Evolutionary conservation across 2,888 invertebrate species (phyloP).

Genomic region (Heliconius erato): DNA sequence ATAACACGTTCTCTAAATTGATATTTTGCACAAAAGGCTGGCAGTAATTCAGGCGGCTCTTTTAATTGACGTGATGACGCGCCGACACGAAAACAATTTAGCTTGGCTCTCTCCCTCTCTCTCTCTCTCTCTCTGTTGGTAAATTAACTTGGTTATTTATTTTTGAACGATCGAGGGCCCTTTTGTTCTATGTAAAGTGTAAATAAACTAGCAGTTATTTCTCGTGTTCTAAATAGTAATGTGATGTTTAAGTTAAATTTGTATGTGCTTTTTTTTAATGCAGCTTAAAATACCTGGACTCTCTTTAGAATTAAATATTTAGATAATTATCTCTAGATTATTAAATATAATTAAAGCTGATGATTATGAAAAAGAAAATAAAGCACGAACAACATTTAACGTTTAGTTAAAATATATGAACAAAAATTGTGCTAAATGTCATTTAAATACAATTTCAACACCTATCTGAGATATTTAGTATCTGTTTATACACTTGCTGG

Average conservation of each 20-base stretch:
- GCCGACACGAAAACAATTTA: slow-evolving; percentile 61
- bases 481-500: too few species aligned
- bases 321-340: too few species aligned
- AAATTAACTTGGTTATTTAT: slow-evolving; percentile 74
- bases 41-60: slow-evolving; percentile 60
- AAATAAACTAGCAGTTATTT: slow-evolving; percentile 32
- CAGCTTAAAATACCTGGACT: too few species aligned
- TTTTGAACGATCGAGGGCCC: slow-evolving; percentile 51
- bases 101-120: slow-evolving; percentile 51
- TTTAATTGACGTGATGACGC: slow-evolving; percentile 71
- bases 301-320: too few species aligned
- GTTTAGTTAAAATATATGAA: too few species aligned
- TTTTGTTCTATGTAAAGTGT: slow-evolving; percentile 41
- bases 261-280: too few species aligned
- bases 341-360: too few species aligned
- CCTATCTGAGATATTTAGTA: too few species aligned
- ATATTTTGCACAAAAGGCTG: slow-evolving; percentile 41
- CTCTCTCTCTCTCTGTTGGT: slow-evolving; percentile 58
- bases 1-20: slow-evolving; percentile 39
- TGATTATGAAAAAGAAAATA: too few species aligned
- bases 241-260: not conserved
- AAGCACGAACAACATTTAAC: too few species aligned
- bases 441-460: too few species aligned
- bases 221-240: not conserved
- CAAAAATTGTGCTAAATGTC: too few species aligned